Evolutionary conservation across 2,888 invertebrate species (phyloP).

Genomic region (Cantharis rustica): DNA sequence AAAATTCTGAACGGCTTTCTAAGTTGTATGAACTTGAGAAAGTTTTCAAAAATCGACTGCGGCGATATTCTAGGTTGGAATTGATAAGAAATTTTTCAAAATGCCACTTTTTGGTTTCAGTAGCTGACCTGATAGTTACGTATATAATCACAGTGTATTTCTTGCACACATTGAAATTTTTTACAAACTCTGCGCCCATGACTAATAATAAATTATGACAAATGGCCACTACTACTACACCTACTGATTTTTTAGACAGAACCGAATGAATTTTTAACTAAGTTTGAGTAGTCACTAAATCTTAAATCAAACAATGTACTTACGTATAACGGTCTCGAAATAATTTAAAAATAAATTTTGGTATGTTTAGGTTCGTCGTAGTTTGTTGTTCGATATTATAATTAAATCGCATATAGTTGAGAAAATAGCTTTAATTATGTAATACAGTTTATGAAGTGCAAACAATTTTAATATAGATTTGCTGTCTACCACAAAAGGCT

Average conservation of each 20-base stretch:
- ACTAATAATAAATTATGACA: not conserved
- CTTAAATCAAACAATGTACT: not conserved
- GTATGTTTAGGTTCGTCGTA: not conserved
- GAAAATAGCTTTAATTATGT: not conserved
- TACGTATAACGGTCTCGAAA: not conserved
- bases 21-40: no score
- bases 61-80: no score
- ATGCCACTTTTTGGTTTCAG: no score
- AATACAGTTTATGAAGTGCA: not conserved
- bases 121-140: no score
- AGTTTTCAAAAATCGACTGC: no score
- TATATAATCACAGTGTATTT: no score
- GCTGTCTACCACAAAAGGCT: not conserved
- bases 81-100: no score
- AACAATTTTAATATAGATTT: not conserved
- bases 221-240: not conserved
- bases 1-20: no score
- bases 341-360: constrained; percentile 7
- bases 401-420: not conserved
- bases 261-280: not conserved
- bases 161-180: no score
- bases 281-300: not conserved
- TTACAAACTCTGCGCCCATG: no score
- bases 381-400: not conserved
- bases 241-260: not conserved